Conservation (phyloP, 2,888 invertebrate species). For the Troglohyphantes excavatus region DNA sequence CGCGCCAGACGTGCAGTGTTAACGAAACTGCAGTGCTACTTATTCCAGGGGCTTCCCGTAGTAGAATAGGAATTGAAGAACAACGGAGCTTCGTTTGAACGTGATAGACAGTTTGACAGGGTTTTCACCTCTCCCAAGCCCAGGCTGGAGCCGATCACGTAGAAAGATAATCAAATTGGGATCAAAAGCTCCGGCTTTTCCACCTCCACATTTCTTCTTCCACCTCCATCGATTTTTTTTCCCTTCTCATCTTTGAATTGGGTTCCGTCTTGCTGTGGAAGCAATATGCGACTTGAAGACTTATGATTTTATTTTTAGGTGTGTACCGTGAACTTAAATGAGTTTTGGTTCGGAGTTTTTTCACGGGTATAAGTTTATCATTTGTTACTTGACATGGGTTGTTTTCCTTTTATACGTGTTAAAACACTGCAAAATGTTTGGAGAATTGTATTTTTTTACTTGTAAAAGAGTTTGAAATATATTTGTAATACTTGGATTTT, state of each 20-base stretch:
- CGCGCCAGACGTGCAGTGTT: conserved; percentile 22
- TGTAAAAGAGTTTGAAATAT: too few relatives aligned
- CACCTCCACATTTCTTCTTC: background rate
- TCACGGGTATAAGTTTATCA: too few relatives aligned
- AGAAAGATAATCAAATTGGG: conserved; percentile 66
- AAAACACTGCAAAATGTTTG: too few relatives aligned
- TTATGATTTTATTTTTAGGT: too few relatives aligned
- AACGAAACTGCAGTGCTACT: conserved; percentile 16
- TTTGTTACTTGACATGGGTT: too few relatives aligned
- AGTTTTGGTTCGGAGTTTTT: too few relatives aligned
- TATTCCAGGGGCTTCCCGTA: conserved; percentile 3
- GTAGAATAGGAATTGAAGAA: conserved; percentile 38
- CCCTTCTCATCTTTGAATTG: background rate
- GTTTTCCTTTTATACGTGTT: too few relatives aligned
- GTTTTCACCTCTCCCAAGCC: conserved; percentile 46
- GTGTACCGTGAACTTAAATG: too few relatives aligned
- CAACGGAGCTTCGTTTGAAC: conserved; percentile 56
- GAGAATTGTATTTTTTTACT: too few relatives aligned
- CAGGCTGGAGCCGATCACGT: conserved; percentile 37
- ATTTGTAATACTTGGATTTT: too few relatives aligned
- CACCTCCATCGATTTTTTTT: conserved; percentile 4
- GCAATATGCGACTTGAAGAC: background rate
- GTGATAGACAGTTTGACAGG: conserved; percentile 67
- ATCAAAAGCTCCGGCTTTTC: conserved; percentile 36
- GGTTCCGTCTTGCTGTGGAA: background rate